Evolutionary conservation across 2,797 vertebrate genomes (phyloP).

Genomic region (Falco biarmicus): DNA sequence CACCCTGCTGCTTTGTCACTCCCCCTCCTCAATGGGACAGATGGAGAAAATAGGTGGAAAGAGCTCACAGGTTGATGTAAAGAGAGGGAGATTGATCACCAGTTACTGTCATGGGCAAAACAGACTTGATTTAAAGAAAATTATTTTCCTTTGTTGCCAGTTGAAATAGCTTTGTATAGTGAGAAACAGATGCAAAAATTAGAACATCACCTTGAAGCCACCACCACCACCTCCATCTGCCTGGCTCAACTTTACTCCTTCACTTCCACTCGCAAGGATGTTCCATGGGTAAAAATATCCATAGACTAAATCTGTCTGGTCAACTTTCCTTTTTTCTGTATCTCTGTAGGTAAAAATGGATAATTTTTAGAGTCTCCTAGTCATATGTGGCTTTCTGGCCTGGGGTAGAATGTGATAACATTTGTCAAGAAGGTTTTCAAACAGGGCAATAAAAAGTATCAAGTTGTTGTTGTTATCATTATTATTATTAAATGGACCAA

Average conservation of each 20-base stretch:
- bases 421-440: background rate
- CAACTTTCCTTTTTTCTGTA: background rate
- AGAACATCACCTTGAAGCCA: background rate
- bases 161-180: background rate
- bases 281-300: background rate
- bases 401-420: background rate
- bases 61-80: background rate
- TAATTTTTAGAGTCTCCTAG: background rate
- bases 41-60: background rate
- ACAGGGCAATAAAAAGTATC: background rate
- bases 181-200: background rate
- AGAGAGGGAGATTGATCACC: background rate
- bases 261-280: background rate
- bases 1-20: background rate
- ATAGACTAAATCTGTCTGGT: background rate
- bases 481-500: background rate
- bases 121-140: background rate
- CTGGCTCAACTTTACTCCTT: background rate
- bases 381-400: background rate
- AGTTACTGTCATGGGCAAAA: background rate
- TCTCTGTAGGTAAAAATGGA: background rate
- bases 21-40: fast-evolving
- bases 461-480: background rate
- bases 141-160: background rate
- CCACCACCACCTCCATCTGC: background rate